These are phyloP conservation scores for Mesorhabditis spiculigera DNA, from an alignment of 2,888 invertebrate genomes.

Conservation along the genomic window DNA sequence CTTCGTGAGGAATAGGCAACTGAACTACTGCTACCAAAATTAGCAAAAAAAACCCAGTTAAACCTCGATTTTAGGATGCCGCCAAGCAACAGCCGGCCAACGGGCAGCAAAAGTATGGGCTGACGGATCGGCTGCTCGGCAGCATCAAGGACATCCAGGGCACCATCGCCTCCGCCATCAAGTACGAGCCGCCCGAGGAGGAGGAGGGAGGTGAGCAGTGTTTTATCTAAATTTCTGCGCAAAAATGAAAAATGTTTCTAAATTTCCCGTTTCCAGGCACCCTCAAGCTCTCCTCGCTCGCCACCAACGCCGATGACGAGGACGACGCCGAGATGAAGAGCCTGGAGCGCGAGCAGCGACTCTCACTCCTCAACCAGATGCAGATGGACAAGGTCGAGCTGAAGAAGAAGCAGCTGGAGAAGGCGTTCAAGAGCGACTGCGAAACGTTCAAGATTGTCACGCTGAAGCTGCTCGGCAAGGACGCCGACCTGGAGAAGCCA, in stretches of 20 bases:
- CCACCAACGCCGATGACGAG: slow-evolving; percentile 10
- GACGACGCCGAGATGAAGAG: slow-evolving; percentile 16
- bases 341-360: slow-evolving; percentile 19
- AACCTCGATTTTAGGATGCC: neutral
- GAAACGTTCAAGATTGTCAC: slow-evolving; percentile 40
- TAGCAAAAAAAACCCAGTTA: neutral
- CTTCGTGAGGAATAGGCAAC: too few relatives aligned
- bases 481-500: slow-evolving; percentile 25
- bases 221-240: neutral
- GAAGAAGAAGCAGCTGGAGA: slow-evolving; percentile 31
- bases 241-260: neutral
- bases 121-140: neutral
- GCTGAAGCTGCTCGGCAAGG: slow-evolving; percentile 31
- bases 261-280: neutral
- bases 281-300: slow-evolving; percentile 16
- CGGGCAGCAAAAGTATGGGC: neutral
- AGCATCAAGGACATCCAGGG: neutral
- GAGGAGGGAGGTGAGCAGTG: neutral
- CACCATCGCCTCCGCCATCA: neutral
- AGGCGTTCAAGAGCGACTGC: slow-evolving; percentile 36
- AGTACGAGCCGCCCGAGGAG: slow-evolving; percentile 5
- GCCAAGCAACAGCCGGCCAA: neutral
- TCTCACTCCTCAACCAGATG: slow-evolving; percentile 19
- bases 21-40: too few relatives aligned
- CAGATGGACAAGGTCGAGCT: slow-evolving; percentile 26